phyloP scores from a whole-genome alignment of 2,113 vertebrate genomes.

The Nesoenas mayeri region DNA sequence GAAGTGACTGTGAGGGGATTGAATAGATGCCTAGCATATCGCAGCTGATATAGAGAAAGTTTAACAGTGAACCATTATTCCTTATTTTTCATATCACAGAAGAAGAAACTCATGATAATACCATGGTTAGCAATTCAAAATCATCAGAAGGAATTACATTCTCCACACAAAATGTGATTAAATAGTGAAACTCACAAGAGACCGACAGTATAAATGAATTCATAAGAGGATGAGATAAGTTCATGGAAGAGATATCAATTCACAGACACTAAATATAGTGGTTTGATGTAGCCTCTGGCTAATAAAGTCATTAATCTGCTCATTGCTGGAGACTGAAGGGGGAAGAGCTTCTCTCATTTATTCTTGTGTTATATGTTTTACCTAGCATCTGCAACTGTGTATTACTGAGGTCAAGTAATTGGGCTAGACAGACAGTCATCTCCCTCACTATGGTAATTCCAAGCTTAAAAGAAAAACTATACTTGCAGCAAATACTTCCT shows the following conservation, averaged over 20 bases:
- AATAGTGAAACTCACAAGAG: conserved; percentile 8
- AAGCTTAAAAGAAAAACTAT: neutral
- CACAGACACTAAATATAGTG: neutral
- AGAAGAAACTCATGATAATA: neutral
- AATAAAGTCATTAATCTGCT: conserved; percentile 27
- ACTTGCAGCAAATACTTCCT: neutral
- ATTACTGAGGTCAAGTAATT: neutral
- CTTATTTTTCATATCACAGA: neutral
- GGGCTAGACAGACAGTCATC: neutral
- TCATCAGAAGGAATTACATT: conserved; percentile 25
- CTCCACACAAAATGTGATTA: conserved; percentile 33
- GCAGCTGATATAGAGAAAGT: neutral
- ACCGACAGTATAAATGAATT: conserved; percentile 28
- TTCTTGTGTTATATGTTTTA: neutral
- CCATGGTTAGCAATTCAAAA: conserved; percentile 3
- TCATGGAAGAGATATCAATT: conserved; percentile 5
- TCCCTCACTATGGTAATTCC: neutral
- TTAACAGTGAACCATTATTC: neutral
- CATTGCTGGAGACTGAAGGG: neutral
- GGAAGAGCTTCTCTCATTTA: neutral
- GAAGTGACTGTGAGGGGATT: fast-evolving
- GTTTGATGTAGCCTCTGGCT: neutral
- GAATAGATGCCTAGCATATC: neutral
- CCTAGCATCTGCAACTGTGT: neutral
- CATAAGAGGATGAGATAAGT: neutral